Percentiles rank a stretch among this genome's conserved stretches.
Conservation (phyloP, 2,113 vertebrate species). For the Epinephelus fuscoguttatus region DNA sequence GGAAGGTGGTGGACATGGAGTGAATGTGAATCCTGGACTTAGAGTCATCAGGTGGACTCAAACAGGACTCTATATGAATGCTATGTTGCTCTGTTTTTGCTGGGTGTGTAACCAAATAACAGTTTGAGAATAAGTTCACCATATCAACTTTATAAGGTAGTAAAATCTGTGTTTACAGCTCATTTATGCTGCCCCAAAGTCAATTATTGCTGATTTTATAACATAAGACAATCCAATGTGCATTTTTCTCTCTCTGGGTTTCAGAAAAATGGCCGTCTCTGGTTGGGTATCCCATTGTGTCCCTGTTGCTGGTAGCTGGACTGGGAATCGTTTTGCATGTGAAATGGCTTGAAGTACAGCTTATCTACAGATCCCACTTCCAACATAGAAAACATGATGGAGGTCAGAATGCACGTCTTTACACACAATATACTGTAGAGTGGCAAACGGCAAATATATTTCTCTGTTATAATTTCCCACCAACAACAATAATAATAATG, state of each 20-base stretch:
- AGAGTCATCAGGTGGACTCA: background rate
- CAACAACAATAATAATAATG: too few relatives aligned
- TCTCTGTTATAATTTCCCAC: background rate
- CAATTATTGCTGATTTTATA: background rate
- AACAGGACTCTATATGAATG: background rate
- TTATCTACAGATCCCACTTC: constrained; percentile 85
- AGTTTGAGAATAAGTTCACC: background rate
- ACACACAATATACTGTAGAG: background rate
- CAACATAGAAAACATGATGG: constrained; percentile 65
- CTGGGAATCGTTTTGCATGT: constrained; percentile 73
- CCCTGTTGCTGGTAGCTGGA: constrained; percentile 69
- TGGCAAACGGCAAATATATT: too few relatives aligned
- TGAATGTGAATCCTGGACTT: background rate
- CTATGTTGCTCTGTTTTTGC: background rate
- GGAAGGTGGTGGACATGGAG: background rate
- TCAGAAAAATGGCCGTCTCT: constrained; percentile 40
- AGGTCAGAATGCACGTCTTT: constrained; percentile 80
- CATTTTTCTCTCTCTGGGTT: constrained; percentile 18
- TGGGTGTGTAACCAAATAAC: background rate
- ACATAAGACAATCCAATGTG: background rate
- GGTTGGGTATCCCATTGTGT: constrained; percentile 52
- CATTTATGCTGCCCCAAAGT: background rate
- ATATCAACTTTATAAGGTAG: background rate
- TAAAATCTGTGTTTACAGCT: background rate
- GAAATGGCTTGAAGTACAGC: constrained; percentile 88